phyloP scores from a whole-genome alignment of 2,113 vertebrate genomes.

The Choloepus hoffmanni region DNA sequence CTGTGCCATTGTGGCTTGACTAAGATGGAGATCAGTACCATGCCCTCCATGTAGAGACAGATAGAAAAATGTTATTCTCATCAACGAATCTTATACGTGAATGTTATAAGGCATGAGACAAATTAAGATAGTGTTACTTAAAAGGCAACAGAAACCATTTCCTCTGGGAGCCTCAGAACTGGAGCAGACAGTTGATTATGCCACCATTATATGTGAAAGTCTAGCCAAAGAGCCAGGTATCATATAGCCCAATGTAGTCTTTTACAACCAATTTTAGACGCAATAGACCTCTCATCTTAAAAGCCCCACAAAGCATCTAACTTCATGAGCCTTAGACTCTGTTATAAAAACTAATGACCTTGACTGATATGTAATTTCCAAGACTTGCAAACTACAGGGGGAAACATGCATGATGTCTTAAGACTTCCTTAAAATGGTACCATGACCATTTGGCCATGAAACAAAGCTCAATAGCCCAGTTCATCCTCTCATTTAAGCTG shows the following conservation, averaged over 20 bases:
- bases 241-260: not conserved
- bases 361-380: not conserved
- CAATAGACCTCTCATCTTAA: constrained; percentile 36
- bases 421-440: not conserved
- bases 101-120: not conserved
- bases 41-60: not conserved
- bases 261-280: constrained; percentile 57
- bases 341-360: constrained; percentile 18
- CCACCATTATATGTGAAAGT: not conserved
- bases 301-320: not conserved
- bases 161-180: not conserved
- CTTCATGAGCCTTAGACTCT: constrained; percentile 44
- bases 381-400: not conserved
- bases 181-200: not conserved
- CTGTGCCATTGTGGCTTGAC: not conserved
- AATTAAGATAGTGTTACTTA: not conserved
- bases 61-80: not conserved
- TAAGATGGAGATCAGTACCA: not conserved
- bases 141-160: not conserved
- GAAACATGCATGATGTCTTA: not conserved
- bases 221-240: not conserved
- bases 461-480: not conserved
- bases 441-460: not conserved
- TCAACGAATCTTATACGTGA: not conserved
- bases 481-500: not conserved